Evolutionary conservation across 2,797 vertebrate species (phyloP).

Genomic region (Chelon auratus): DNA sequence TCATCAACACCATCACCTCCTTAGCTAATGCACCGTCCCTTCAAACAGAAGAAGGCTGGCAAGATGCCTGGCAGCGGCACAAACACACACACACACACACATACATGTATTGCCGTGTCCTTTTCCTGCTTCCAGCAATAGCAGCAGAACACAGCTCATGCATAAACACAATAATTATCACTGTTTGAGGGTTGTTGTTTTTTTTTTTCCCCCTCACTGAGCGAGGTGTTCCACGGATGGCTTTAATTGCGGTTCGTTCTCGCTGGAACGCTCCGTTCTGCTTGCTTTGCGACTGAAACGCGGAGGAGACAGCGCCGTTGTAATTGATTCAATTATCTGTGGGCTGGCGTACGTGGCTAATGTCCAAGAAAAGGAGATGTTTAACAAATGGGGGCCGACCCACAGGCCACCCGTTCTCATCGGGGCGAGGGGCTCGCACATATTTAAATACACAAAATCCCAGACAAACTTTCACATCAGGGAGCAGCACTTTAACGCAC

Average conservation of each 20-base stretch:
- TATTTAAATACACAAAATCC: slow-evolving; percentile 8
- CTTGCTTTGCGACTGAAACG: slow-evolving; percentile 59
- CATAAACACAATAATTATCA: slow-evolving; percentile 65
- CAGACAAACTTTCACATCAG: slow-evolving; percentile 5
- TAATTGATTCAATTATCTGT: slow-evolving; percentile 75
- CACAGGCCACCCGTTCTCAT: slow-evolving; percentile 32
- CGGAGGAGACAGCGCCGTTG: slow-evolving; percentile 37
- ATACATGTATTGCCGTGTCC: slow-evolving; percentile 1
- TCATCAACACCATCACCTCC: slow-evolving; percentile 46
- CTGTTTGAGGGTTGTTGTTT: slow-evolving; percentile 20
- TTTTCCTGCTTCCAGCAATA: slow-evolving; percentile 22
- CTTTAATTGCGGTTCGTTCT: slow-evolving; percentile 56
- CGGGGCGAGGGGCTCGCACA: slow-evolving; percentile 22
- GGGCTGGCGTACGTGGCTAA: slow-evolving; percentile 57
- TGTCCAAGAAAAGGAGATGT: slow-evolving; percentile 62
- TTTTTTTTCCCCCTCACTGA: slow-evolving; percentile 15
- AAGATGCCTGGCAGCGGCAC: slow-evolving; percentile 16
- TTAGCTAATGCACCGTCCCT: slow-evolving; percentile 39
- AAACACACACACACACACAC: neutral
- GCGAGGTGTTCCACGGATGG: slow-evolving; percentile 26
- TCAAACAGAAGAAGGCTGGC: slow-evolving; percentile 32
- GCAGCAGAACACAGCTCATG: slow-evolving; percentile 25
- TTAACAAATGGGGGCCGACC: slow-evolving; percentile 49
- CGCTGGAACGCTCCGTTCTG: slow-evolving; percentile 38
- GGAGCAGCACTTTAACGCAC: slow-evolving; percentile 30